Base-by-base conservation (phyloP, 2,797 vertebrate species). In the Gambusia yucatana region DNA sequence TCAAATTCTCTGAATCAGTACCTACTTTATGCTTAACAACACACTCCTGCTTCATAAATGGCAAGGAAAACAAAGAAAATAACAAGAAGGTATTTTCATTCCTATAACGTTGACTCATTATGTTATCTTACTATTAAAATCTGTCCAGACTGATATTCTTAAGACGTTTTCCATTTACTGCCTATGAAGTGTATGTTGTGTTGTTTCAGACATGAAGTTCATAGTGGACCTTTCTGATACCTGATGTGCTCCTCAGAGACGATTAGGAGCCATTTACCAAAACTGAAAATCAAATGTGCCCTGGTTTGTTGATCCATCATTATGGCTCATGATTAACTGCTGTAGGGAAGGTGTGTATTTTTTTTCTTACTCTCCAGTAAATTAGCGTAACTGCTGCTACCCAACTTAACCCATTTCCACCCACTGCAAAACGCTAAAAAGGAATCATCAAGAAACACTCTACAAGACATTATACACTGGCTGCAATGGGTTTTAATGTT, bases 331-430 rank as follows among this genome's bases (percentile, higher is more conserved):
- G 30, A 72, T 33, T 46, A 81, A 80, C 36, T 43, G 16, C n/a
- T 36, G 59, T 33, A 28, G 74, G 50, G 70, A 30, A 25, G 16
- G 76, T 70, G 7, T 10, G 33, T 10, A 14, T 75, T 46, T 71
- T 59, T 47, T 44, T 67, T 50, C 48, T 50, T 72, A 63, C 86
- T 77, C 73, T 73, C 22, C 73, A 81, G 79, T 77, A 79, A 86
- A 82, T 65, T 33, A 59, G 59, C 47, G 36, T 28, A 77, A 79
- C 67, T 79, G 85, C 87, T 86, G 72, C 78, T 80, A 65, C 30
- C 33, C 77, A 78, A 55, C 82, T 81, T 86, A 76, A 84, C 82
- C 82, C 50, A 17, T 85, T 86, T 85, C 59, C 85, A 82, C 73
- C 81, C 82, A 75, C 82, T 1, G 63, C 78, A 73, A 3, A 80